Base-by-base conservation (phyloP, 2,888 invertebrate genomes). In the Mesochorus sp. region DNA sequence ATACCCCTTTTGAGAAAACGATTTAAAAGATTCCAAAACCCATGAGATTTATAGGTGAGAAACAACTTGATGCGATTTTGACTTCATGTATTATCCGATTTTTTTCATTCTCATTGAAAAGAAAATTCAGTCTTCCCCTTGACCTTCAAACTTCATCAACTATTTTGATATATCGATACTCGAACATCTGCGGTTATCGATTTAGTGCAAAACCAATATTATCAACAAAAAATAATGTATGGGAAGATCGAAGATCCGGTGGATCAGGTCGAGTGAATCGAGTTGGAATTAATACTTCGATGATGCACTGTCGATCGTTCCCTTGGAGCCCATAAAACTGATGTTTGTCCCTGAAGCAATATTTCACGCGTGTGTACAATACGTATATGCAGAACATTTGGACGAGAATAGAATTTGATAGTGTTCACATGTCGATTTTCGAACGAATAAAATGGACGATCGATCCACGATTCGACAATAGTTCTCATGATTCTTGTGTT, bases 391-490 rank as follows among this genome's bases (percentile, higher is more conserved):
- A 42, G 1, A 12, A 24, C 21, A 31, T 21, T 24, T 71, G 21
- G 28, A 64, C 24, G 51, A 37, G 37, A 24, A 24, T 10, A 26
- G 39, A 49, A 14, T 39, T 66, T 39, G n/a, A 17, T 14, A 34
- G 31, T 14, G 8, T 55, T 42, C 39, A 31, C 51, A 49, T 39
- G 49, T 57, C 28, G 51, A 44, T 47, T 10, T 37, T 47, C 31
- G n/a, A 55, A 19, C 47, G 12, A 47, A 17, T n/a, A 2, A n/a
- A 8, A n/a, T 0, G 17, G 47, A 14, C 62, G 17, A 72, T 71
- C 21, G 31, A 62, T 62, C 72, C 61, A 72, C 62, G 49, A 77
- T 77, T 55, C 66, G 28, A 12, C 67, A 39, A 49, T 77, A 28
- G 72, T 67, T 34, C 44, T 39, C 39, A 17, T 17, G 31, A 14